Percentiles rank a stretch among this genome's conserved stretches.
Conservation (phyloP, 2,797 vertebrate species). For the Platalea minor region DNA sequence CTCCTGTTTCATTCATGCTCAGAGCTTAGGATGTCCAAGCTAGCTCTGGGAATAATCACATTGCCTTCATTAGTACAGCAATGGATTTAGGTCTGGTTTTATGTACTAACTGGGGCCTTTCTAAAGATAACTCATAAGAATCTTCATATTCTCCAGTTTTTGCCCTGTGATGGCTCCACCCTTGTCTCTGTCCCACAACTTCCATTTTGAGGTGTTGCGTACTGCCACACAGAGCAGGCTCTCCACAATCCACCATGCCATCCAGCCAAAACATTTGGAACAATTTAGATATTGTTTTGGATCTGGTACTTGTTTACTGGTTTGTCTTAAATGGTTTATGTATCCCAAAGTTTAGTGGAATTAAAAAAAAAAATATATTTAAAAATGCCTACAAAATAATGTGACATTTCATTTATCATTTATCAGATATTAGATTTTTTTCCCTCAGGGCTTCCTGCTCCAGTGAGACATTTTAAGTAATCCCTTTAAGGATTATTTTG, state of each 20-base stretch:
- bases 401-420: background rate
- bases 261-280: constrained; percentile 47
- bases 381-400: background rate
- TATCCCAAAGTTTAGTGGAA: background rate
- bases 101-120: background rate
- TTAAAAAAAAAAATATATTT: background rate
- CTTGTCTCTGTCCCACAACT: constrained; percentile 72
- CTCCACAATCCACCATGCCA: constrained; percentile 74
- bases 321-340: background rate
- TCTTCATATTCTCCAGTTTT: constrained; percentile 78
- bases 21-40: background rate
- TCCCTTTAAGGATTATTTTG: background rate
- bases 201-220: constrained; percentile 73
- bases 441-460: background rate
- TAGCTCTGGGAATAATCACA: accelerated
- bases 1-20: background rate
- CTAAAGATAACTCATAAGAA: background rate
- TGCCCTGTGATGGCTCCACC: constrained; percentile 62
- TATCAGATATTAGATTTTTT: background rate
- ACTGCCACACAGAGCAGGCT: constrained; percentile 72
- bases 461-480: background rate
- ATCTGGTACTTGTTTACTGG: background rate
- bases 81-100: background rate
- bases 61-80: background rate
- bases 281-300: background rate